These are phyloP conservation scores for Candidula unifasciata DNA, from an alignment of 2,888 invertebrate species.

Conservation along the genomic window DNA sequence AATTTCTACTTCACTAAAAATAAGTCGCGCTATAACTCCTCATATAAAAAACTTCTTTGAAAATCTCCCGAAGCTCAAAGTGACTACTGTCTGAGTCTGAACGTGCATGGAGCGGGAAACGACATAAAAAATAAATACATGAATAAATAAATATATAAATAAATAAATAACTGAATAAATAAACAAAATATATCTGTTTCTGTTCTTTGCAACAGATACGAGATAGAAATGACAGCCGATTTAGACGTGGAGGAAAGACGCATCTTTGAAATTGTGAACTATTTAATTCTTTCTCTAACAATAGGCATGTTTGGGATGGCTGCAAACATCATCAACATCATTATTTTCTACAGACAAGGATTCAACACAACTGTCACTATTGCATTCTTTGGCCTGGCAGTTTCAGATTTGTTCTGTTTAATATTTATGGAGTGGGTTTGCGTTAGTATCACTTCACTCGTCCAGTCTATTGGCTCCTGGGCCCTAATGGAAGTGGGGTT, in stretches of 20 bases:
- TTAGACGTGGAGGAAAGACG: background rate
- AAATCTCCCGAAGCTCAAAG: too few species aligned
- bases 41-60: too few species aligned
- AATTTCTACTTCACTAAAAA: too few species aligned
- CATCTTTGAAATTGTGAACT: background rate
- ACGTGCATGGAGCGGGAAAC: too few species aligned
- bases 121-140: too few species aligned
- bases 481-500: background rate
- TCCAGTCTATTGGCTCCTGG: background rate
- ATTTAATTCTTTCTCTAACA: background rate
- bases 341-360: constrained; percentile 12
- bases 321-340: constrained; percentile 13
- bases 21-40: too few species aligned
- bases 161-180: too few species aligned
- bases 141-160: too few species aligned
- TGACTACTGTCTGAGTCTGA: too few species aligned
- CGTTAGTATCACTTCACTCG: background rate
- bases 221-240: too few species aligned
- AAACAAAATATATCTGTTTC: too few species aligned
- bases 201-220: too few species aligned
- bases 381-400: constrained; percentile 5
- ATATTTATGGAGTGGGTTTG: background rate
- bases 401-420: constrained; percentile 5
- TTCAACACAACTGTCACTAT: background rate
- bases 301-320: background rate